Base-by-base conservation (phyloP, 2,113 vertebrate genomes). In the Sprattus sprattus region DNA sequence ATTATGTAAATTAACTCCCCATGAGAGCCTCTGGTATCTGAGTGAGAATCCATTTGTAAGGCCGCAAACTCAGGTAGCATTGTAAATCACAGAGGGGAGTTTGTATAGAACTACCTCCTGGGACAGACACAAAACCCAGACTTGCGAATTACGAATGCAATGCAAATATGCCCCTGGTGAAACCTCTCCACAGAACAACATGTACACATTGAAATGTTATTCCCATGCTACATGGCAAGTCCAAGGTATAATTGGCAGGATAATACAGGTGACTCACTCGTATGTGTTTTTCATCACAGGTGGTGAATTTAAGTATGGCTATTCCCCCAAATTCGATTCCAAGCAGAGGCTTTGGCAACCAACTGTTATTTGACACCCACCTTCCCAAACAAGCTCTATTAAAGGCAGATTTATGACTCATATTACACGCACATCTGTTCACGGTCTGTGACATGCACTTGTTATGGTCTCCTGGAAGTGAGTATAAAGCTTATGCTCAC, bases 371-470 rank as follows among this genome's bases (percentile, higher is more conserved):
- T 60, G n/a, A 90, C 80, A 82, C 75, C 81, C 67, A 16, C 20
- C 64, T 80, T 75, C 54, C 54, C 18, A 20, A 22, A 60, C 6
- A 5, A 6, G 84, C 84, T 84, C 86, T 81, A 84, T 87, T 85
- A 87, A 87, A 82, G 64, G 86, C 81, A 84, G 83, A 87, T 87
- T 89, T 85, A 91, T 85, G 80, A 28, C 83, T 81, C 16, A 67
- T 54, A 85, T 88, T 82, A 87, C 54, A 87, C 84, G 81, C 83
- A 85, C 85, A 83, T 85, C 82, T 86, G 81, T 71, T 89, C 82
- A 81, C 83, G 50, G 54, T 52, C 81, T 71, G 64, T 67, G 64
- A 71, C 64, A 28, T 71, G 64, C 64, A 71, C 64, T 71, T 28
- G 64, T 13, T 71, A 71, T 13, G 64, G 60, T 67, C 60, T 67